Evolutionary conservation across 2,113 vertebrate species (phyloP).

Genomic region (Isichthys henryi): DNA sequence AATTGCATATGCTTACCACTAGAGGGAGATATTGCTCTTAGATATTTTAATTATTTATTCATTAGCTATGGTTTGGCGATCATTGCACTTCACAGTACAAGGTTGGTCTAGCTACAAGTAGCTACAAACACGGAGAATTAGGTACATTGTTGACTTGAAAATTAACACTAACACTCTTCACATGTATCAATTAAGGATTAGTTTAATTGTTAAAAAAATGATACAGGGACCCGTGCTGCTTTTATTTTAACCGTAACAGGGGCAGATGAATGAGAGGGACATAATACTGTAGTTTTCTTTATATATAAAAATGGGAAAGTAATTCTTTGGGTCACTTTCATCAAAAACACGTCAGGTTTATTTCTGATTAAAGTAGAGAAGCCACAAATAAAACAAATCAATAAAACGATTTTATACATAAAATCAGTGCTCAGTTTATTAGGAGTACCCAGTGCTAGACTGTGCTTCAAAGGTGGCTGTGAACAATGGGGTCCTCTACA

Average conservation of each 20-base stretch:
- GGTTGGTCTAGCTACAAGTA: background rate
- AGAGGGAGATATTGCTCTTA: constrained; percentile 61
- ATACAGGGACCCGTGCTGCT: background rate
- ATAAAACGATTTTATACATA: background rate
- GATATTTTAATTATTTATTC: background rate
- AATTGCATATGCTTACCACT: constrained; percentile 28
- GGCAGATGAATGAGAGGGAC: background rate
- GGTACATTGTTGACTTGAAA: background rate
- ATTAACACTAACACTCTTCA: background rate
- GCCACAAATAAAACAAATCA: constrained; percentile 22
- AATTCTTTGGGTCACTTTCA: background rate
- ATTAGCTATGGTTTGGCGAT: constrained; percentile 21
- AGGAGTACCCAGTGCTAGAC: background rate
- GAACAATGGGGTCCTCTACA: background rate
- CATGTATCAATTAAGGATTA: background rate
- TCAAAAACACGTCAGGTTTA: background rate
- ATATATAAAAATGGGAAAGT: background rate
- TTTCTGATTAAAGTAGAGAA: constrained; percentile 51
- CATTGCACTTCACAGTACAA: background rate
- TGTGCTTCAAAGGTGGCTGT: background rate
- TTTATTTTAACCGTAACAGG: background rate
- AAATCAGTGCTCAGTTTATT: background rate
- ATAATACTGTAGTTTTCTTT: background rate
- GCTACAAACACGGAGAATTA: background rate
- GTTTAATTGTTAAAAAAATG: background rate